Percentiles rank a stretch among this genome's conserved stretches.
These are phyloP conservation scores for Nemapogon koenigi DNA, from an alignment of 2,888 invertebrate genomes.

Conservation along the genomic window DNA sequence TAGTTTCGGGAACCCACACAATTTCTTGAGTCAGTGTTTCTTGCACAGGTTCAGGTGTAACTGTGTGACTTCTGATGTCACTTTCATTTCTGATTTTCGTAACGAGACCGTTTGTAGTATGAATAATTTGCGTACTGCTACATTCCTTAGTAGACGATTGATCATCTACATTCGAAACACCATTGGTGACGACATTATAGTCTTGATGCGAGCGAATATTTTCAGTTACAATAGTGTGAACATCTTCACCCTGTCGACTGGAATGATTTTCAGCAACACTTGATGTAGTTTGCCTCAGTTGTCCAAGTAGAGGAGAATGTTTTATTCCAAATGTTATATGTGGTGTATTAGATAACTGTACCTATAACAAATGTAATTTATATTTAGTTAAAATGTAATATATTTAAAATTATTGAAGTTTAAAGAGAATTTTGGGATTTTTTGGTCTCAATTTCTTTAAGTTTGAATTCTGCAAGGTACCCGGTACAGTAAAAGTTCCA, in stretches of 20 bases:
- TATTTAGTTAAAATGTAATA: no score
- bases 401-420: no score
- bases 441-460: no score
- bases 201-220: no score
- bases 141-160: slow-evolving; percentile 1
- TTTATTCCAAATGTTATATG: slow-evolving; percentile 82
- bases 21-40: slow-evolving; percentile 47
- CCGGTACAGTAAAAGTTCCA: no score
- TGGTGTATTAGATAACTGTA: slow-evolving; percentile 40
- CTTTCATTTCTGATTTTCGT: slow-evolving; percentile 35
- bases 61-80: slow-evolving; percentile 39
- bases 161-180: neutral
- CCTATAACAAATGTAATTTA: slow-evolving; percentile 27
- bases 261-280: no score
- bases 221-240: no score
- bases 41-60: slow-evolving; percentile 44
- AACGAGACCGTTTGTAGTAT: slow-evolving; percentile 30
- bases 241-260: no score
- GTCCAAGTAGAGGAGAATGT: slow-evolving; percentile 79
- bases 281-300: no score
- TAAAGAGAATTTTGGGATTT: no score
- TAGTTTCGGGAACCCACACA: slow-evolving; percentile 48
- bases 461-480: no score
- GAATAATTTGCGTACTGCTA: slow-evolving; percentile 14
- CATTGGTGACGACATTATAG: slow-evolving; percentile 1